Evolutionary conservation across 2,113 vertebrate species (phyloP).

Genomic region (Halichoerus grypus): DNA sequence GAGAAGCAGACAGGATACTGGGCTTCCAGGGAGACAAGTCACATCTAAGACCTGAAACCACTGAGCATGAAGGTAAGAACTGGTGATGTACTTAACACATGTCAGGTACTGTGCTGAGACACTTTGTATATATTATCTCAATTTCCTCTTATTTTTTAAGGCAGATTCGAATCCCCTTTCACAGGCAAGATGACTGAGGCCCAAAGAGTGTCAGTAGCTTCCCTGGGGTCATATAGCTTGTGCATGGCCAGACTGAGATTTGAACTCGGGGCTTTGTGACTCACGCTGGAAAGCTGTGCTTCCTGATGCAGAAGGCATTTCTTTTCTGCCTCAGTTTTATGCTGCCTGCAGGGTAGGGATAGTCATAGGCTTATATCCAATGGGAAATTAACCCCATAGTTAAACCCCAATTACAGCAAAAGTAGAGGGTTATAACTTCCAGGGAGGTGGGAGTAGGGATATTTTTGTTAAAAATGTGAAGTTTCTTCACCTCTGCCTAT

Average conservation of each 20-base stretch:
- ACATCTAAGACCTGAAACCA: neutral
- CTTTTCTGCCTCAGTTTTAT: slow-evolving; percentile 49
- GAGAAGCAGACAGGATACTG: slow-evolving; percentile 9
- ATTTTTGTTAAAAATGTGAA: slow-evolving; percentile 81
- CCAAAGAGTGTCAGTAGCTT: neutral
- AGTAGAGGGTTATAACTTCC: slow-evolving; percentile 71
- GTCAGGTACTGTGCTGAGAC: neutral
- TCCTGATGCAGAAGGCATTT: slow-evolving; percentile 14
- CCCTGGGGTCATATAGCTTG: neutral
- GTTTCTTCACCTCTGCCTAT: slow-evolving; percentile 77
- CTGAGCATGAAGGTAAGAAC: neutral
- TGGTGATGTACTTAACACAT: neutral
- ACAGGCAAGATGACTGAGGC: slow-evolving; percentile 8
- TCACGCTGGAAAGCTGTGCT: slow-evolving; percentile 40
- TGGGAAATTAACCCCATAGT: slow-evolving; percentile 73
- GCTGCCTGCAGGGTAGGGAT: slow-evolving; percentile 38
- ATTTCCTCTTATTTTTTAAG: slow-evolving; percentile 3
- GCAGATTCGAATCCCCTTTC: neutral
- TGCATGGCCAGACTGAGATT: slow-evolving; percentile 47
- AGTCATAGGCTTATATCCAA: slow-evolving; percentile 46
- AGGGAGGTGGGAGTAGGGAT: slow-evolving; percentile 52
- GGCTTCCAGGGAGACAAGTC: neutral
- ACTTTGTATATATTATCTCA: neutral
- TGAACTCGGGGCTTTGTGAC: slow-evolving; percentile 52
- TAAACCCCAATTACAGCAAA: slow-evolving; percentile 71